Conservation (phyloP, 2,113 vertebrate species). For the Ciconia stormi region DNA sequence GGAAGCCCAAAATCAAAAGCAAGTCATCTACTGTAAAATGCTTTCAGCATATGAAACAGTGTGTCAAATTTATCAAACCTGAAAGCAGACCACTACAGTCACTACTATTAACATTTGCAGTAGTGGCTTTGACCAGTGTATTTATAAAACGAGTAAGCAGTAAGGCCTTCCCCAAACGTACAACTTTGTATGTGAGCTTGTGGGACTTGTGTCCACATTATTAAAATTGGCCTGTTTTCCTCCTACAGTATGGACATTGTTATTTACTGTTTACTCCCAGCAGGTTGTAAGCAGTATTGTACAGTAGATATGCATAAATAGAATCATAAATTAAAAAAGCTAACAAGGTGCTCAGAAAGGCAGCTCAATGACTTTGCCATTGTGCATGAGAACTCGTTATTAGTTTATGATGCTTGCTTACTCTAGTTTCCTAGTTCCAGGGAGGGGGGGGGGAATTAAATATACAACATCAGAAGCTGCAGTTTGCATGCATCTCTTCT, state of each 20-base stretch:
- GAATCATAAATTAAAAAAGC: slow-evolving; percentile 28
- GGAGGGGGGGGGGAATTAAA: rapidly evolving
- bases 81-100: background rate
- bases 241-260: background rate
- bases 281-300: background rate
- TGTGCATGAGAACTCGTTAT: background rate
- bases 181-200: background rate
- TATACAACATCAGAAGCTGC: background rate
- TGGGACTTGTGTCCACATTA: background rate
- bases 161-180: background rate
- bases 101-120: background rate
- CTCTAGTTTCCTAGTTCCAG: background rate
- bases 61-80: background rate
- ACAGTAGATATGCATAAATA: slow-evolving; percentile 54
- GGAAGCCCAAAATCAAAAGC: background rate
- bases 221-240: background rate
- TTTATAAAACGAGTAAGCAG: background rate
- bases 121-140: background rate
- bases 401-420: background rate
- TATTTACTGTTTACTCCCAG: background rate
- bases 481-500: background rate
- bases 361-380: background rate
- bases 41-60: background rate
- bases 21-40: background rate
- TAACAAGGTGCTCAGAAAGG: slow-evolving; percentile 45